A percentile compares a stretch with the other conserved stretches of the same genome.
Conservation (phyloP, 2,797 vertebrate genomes). For the Gallinago nigripennis region DNA sequence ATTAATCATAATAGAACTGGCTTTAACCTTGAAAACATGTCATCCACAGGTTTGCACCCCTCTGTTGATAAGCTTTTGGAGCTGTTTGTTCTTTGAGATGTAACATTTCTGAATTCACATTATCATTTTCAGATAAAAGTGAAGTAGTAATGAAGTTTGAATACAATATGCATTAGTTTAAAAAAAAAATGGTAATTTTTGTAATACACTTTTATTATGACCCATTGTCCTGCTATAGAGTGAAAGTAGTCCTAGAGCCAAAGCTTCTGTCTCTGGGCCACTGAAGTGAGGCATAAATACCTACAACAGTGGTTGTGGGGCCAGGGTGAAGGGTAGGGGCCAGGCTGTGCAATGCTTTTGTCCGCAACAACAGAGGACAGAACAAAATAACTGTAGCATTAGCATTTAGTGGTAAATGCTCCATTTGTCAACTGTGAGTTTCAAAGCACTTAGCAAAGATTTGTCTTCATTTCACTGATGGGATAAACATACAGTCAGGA, state of each 20-base stretch:
- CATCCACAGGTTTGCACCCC: background rate
- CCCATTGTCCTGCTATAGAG: background rate
- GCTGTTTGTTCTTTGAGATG: background rate
- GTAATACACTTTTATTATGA: background rate
- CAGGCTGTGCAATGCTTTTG: rapidly evolving
- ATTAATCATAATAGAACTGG: background rate
- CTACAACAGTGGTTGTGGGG: rapidly evolving
- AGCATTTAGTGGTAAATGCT: background rate
- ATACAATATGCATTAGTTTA: background rate
- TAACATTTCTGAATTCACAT: background rate
- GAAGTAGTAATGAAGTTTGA: background rate
- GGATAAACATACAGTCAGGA: background rate
- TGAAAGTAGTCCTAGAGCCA: background rate
- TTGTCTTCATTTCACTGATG: background rate
- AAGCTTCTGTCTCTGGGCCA: no score
- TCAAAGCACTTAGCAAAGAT: background rate
- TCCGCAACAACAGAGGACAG: background rate
- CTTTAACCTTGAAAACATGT: background rate
- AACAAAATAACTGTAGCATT: background rate
- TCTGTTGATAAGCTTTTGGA: background rate
- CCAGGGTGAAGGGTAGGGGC: background rate
- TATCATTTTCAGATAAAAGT: background rate
- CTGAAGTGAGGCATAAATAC: rapidly evolving
- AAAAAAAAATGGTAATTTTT: background rate
- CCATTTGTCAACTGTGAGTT: background rate